A percentile compares a stretch with the other conserved stretches of the same genome.
phyloP scores from a whole-genome alignment of 2,888 invertebrate genomes.

The Cosmia trapezina region DNA sequence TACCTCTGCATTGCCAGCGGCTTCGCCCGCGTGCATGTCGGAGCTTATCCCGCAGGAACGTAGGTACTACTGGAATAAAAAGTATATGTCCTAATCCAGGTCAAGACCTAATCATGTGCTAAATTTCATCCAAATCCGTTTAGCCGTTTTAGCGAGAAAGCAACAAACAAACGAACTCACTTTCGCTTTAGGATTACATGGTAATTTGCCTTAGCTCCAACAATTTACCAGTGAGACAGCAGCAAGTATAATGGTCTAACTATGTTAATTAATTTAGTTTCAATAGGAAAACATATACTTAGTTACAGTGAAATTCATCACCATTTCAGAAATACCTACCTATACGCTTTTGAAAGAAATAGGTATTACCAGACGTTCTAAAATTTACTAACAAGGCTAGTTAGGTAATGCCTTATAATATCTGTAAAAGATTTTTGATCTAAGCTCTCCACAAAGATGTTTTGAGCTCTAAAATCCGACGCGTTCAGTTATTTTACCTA shows the following conservation, averaged over 20 bases:
- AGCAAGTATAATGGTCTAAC: background rate
- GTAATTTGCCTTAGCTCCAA: background rate
- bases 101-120: background rate
- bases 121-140: background rate
- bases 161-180: too few relatives aligned
- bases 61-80: background rate
- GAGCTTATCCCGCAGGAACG: background rate
- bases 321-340: background rate
- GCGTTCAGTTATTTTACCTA: slow-evolving; percentile 13
- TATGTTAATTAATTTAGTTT: background rate
- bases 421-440: background rate
- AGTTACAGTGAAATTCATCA: background rate
- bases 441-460: background rate
- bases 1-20: background rate
- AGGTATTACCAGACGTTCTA: background rate
- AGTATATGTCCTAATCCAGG: background rate
- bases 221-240: background rate
- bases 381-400: background rate
- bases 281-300: background rate
- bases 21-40: too few relatives aligned
- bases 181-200: too few relatives aligned
- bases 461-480: background rate
- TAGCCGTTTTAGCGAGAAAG: background rate
- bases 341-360: background rate
- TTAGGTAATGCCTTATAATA: background rate